phyloP scores from a whole-genome alignment of 2,113 vertebrate genomes.

The Vidua macroura region DNA sequence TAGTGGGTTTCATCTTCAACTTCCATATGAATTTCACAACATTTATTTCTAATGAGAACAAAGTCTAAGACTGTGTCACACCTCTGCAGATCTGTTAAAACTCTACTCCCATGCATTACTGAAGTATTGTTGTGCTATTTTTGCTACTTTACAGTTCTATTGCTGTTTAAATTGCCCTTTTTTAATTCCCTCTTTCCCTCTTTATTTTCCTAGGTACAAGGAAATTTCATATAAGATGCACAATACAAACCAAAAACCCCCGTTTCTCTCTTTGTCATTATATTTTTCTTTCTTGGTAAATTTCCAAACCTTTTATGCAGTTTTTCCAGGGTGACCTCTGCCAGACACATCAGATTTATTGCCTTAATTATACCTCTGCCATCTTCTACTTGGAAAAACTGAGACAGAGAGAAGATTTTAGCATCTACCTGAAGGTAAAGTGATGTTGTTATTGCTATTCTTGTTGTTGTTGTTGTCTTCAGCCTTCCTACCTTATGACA shows the following conservation, averaged over 20 bases:
- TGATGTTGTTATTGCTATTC: background rate
- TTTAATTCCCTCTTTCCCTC: background rate
- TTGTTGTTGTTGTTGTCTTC: background rate
- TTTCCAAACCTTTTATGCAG: conserved; percentile 33
- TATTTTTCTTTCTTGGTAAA: background rate
- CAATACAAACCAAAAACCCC: background rate
- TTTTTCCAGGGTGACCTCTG: conserved; percentile 85
- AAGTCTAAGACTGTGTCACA: background rate
- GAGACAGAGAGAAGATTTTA: conserved; percentile 86
- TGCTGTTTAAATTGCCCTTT: background rate
- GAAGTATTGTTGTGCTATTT: background rate
- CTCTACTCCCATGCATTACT: background rate
- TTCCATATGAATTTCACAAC: background rate
- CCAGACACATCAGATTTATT: conserved; percentile 88
- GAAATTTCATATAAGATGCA: background rate
- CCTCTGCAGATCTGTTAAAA: background rate
- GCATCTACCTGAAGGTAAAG: conserved; percentile 86
- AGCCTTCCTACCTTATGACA: background rate
- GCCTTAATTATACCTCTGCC: conserved; percentile 87
- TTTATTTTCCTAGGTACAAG: background rate
- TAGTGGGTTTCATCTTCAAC: background rate
- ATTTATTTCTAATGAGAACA: background rate
- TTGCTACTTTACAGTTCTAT: background rate
- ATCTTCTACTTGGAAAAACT: conserved; percentile 87
- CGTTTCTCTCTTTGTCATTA: background rate